Base-by-base conservation (phyloP, 1,140 invertebrate genomes). In the Acromyrmex charruanus region DNA sequence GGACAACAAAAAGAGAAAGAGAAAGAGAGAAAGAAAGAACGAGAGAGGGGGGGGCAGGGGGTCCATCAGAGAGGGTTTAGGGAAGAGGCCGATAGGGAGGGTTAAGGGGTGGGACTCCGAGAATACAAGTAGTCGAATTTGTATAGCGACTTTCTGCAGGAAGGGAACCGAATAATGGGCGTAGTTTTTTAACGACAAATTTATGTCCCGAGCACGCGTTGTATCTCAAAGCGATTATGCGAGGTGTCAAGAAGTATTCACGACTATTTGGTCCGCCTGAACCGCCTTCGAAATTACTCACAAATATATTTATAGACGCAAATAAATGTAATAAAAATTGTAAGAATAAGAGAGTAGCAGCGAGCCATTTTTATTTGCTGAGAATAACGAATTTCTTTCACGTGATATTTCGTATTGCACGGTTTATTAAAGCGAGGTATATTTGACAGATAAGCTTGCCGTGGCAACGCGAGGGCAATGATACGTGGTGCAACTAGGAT, bases 161-260 rank as follows among this genome's bases (percentile, higher is more conserved):
- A 58, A 88, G 61, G 69, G 75, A 89, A 75, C 69, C 59, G 79
- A 89, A 87, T 58, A 63, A 85, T 77, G 74, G 71, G 31, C 61
- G 65, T 75, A 85, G 80, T 88, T 72, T 88, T 51, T 85, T 79
- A 88, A 89, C 87, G 88, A 89, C 80, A 61, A 85, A 89, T 89
- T 89, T 89, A 85, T 89, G 63, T 68, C 31, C 65, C 44, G 39
- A 35, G 61, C 51, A 68, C 63, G 55, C 71, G 77, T 85, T 65
- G 61, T 69, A 68, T 68, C 51, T 86, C 51, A 44, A 80, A 63
- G 35, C 77, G 72, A 85, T 88, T 88, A 88, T 59, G 31, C 18
- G 53, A 80, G 61, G 61, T 86, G 61, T 86, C 75, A 81, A 80
- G 39, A 49, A 68, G 25, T 18, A 39, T 59, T 49, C 39, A 74